Evolutionary conservation across 2,888 invertebrate species (phyloP), one percentile per base, ranked within the genome.

Genomic region (Coenonympha arcania): DNA sequence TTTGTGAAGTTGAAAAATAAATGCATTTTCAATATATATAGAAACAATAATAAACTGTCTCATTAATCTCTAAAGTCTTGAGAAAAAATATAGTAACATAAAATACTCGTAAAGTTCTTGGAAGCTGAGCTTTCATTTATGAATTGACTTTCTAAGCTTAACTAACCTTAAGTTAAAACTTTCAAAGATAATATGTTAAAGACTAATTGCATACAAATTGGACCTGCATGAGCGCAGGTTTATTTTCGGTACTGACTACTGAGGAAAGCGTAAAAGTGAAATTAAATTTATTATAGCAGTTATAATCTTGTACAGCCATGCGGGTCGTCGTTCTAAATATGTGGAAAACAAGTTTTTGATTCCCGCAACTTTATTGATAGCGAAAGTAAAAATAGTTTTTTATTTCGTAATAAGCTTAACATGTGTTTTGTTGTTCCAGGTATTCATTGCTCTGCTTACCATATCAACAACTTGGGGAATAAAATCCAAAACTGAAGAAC

Each of bases 181-280:
- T 40, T 48, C 20, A 13, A 44, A 11, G 39, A 11, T 31, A 11
- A 11, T n/a, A 41, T 34, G 19, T 24, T 44, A 44, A 18, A 43
- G 28, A 24, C 39, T 44, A 36, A 55, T 50, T 49, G 19, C 37
- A 46, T 36, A 48, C 39, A 37, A 50, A 56, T 54, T 52, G 37
- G 34, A 41, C 55, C 52, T 52, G 48, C 42, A 53, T 39, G 44
- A 43, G 28, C 16, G 44, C 43, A 49, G 41, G 45, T 47, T 45
- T 53, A 60, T 63, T 63, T 63, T 66, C 63, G 65, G 66, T 58
- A 57, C 60, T 63, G 74, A 80, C 66, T 58, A 57, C 60, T 63
- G 74, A 80, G 84, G 82, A 83, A 84, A 81, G 84, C 65, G 71
- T 65, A 75, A 73, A 81, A 84, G 85, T 82, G 84, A 84, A 84